Evolutionary conservation across 2,888 invertebrate species (phyloP).

Genomic region (Apotomis turbidana): DNA sequence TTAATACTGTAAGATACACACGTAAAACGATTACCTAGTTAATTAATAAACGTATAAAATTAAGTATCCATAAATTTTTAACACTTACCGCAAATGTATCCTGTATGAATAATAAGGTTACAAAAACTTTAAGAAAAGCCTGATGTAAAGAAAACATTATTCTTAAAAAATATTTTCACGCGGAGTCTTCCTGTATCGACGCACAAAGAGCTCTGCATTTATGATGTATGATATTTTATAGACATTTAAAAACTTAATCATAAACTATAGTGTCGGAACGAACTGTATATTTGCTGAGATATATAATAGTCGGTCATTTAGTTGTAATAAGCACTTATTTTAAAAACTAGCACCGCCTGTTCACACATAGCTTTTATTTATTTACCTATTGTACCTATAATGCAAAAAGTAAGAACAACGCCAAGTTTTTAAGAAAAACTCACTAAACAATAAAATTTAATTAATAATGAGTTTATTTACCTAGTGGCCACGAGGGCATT

Average conservation of each 20-base stretch:
- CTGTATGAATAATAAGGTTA: conserved; percentile 8
- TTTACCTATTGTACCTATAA: too few species aligned
- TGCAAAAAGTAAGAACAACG: too few species aligned
- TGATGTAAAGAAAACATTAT: conserved; percentile 5
- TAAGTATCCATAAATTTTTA: neutral
- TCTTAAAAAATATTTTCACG: neutral
- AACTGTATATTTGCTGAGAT: conserved; percentile 7
- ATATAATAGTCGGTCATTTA: conserved; percentile 10
- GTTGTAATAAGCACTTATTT: conserved; percentile 25
- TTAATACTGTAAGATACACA: too few species aligned
- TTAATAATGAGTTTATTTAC: too few species aligned
- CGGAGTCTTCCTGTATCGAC: neutral
- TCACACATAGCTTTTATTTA: neutral
- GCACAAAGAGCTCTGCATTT: conserved; percentile 8
- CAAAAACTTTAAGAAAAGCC: neutral
- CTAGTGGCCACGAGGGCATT: too few species aligned
- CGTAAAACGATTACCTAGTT: too few species aligned
- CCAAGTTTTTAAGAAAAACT: too few species aligned
- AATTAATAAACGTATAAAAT: neutral
- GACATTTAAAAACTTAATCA: conserved; percentile 20
- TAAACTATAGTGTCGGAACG: conserved; percentile 3
- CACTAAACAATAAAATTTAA: too few species aligned
- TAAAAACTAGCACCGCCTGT: conserved; percentile 5
- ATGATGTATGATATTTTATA: conserved; percentile 26
- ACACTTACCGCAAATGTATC: conserved; percentile 30